Conservation (phyloP, 2,113 vertebrate species). For the Monopterus albus region DNA sequence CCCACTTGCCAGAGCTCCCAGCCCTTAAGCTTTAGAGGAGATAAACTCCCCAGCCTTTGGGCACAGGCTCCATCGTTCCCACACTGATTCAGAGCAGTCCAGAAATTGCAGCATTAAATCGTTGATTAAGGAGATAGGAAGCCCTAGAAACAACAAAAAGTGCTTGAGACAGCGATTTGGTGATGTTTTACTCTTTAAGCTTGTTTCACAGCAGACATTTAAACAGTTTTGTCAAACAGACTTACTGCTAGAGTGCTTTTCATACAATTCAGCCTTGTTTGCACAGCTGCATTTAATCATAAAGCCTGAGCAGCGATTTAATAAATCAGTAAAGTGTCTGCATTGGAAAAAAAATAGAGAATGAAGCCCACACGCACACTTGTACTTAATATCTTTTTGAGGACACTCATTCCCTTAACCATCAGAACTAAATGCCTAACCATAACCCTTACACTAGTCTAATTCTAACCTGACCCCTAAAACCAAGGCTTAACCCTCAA, state of each 20-base stretch:
- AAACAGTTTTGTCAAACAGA: conserved; percentile 51
- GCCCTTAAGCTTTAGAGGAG: conserved; percentile 22
- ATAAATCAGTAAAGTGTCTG: conserved; percentile 60
- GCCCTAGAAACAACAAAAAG: conserved; percentile 34
- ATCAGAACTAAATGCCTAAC: too few species aligned
- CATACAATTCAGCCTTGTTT: conserved; percentile 54
- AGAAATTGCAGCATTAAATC: conserved; percentile 22
- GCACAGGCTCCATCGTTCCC: conserved; percentile 41
- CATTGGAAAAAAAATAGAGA: conserved; percentile 24
- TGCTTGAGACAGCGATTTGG: conserved; percentile 49
- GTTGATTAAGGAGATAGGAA: conserved; percentile 46
- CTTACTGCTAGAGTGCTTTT: conserved; percentile 50
- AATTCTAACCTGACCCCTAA: too few species aligned
- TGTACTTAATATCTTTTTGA: too few species aligned
- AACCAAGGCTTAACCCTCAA: too few species aligned
- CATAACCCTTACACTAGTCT: too few species aligned
- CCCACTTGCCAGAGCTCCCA: conserved; percentile 25
- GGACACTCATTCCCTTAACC: too few species aligned
- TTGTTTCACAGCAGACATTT: conserved; percentile 35
- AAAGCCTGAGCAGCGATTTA: conserved; percentile 52
- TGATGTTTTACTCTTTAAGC: conserved; percentile 39
- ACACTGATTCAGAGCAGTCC: conserved; percentile 45
- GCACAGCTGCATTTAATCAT: conserved; percentile 61
- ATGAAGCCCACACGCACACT: conserved; percentile 14
- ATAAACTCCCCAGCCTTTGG: conserved; percentile 46